Base-by-base conservation (phyloP, 2,888 invertebrate species). In the Cantharis nigra region DNA sequence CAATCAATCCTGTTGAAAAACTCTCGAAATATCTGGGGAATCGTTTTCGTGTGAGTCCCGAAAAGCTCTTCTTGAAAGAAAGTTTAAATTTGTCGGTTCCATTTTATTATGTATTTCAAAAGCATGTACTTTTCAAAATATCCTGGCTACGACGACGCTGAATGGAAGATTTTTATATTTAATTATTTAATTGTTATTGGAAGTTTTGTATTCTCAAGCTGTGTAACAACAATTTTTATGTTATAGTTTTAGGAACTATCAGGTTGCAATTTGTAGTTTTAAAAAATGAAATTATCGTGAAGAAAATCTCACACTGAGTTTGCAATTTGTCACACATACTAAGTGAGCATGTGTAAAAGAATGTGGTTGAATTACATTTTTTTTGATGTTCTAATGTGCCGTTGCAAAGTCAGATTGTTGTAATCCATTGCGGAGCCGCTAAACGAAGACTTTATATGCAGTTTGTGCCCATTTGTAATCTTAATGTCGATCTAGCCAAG, bases 321-420 rank as follows among this genome's bases (percentile, higher is more conserved):
- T 77, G 84, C 85, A 85, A 85, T 85, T 85, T 85, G 85, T 85
- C 85, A 83, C 85, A 85, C 84, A 85, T 85, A 84, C 85, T 84
- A 84, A 85, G 85, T 81, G 83, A 83, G 83, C 83, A 84, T 83
- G 83, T 84, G 84, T 84, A 83, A 83, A 84, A 85, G 85, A 85
- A 85, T 85, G 84, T 82, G 80, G 84, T 83, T 82, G 83, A 83
- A 84, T 85, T 80, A 81, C 80, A 82, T 82, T 84, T 84, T 84
- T 84, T 83, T 79, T 77, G 78, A 75, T 76, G 81, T 82, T 82
- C 82, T 79, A 83, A 83, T 82, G 80, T 79, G 81, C 81, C 81
- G 82, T 81, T 80, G 78, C 80, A 79, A 75, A 81, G 74, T 80
- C 79, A 78, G 79, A 78, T 76, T 75, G 75, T 75, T 79, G 81